These are phyloP conservation scores for Chionomys nivalis DNA, from an alignment of 2,113 vertebrate genomes.

Conservation along the genomic window DNA sequence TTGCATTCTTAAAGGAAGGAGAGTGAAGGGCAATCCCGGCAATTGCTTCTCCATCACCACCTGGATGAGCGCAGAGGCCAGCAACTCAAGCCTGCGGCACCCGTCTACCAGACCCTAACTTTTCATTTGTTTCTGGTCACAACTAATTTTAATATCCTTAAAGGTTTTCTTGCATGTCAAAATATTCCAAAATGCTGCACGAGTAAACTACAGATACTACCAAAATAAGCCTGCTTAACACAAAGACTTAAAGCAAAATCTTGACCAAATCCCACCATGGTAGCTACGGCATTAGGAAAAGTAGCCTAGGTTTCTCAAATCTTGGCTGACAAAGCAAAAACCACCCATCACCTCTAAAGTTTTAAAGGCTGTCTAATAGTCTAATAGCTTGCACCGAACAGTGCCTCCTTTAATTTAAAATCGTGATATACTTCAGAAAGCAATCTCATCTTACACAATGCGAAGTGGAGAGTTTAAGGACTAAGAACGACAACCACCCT, in stretches of 20 bases:
- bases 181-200: background rate
- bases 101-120: background rate
- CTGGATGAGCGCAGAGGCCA: background rate
- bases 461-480: background rate
- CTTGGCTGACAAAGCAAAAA: conserved; percentile 27
- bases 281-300: background rate
- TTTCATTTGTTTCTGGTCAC: background rate
- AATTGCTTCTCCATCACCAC: background rate
- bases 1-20: background rate
- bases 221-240: background rate
- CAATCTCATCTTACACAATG: background rate
- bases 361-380: background rate
- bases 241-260: background rate
- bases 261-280: background rate
- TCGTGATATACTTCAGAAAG: background rate
- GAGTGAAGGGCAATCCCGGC: background rate
- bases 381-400: background rate
- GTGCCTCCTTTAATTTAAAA: background rate
- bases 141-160: background rate
- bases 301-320: background rate
- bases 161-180: background rate
- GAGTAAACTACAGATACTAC: background rate
- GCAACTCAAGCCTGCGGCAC: background rate
- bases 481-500: background rate
- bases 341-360: background rate